Conservation (phyloP, 53 echinoderm and acorn worm species). For the Temnopleurus reevesii region DNA sequence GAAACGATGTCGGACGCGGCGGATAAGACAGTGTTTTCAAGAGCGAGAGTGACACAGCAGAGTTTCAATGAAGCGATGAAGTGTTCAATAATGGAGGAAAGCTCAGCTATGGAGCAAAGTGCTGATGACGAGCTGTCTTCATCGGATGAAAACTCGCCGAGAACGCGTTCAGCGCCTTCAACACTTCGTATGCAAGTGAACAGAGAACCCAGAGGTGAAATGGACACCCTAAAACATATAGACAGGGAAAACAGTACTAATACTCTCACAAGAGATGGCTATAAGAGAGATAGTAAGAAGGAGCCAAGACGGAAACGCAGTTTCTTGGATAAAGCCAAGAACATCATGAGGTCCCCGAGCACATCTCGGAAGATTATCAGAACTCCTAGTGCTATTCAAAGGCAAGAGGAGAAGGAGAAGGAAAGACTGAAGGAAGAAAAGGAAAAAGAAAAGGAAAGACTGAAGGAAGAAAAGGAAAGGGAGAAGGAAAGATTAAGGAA, state of each 20-base stretch:
- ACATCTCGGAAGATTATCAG: constrained; percentile 72
- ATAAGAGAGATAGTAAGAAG: constrained; percentile 75
- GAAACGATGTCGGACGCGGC: neutral
- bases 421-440: constrained; percentile 37
- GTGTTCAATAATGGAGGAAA: constrained; percentile 42
- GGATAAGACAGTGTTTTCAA: constrained; percentile 19
- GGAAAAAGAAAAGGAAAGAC: constrained; percentile 40
- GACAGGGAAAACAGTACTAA: constrained; percentile 72
- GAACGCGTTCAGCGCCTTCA: constrained; percentile 86
- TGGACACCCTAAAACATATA: constrained; percentile 62
- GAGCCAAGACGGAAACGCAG: constrained; percentile 82
- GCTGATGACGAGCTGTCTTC: constrained; percentile 92
- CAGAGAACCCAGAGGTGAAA: constrained; percentile 62
- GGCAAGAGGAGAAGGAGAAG: constrained; percentile 36
- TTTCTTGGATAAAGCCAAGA: constrained; percentile 82
- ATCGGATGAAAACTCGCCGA: constrained; percentile 69
- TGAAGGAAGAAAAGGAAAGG: constrained; percentile 34
- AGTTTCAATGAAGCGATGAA: constrained; percentile 59
- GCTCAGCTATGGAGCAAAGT: constrained; percentile 49
- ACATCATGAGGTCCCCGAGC: constrained; percentile 87
- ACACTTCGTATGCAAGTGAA: constrained; percentile 85
- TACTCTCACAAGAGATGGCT: constrained; percentile 67
- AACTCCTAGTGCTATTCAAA: constrained; percentile 51
- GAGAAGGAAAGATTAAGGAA: constrained; percentile 41
- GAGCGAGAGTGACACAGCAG: constrained; percentile 20